phyloP scores from a whole-genome alignment of 1,140 invertebrate genomes.

The Homalodisca vitripennis region DNA sequence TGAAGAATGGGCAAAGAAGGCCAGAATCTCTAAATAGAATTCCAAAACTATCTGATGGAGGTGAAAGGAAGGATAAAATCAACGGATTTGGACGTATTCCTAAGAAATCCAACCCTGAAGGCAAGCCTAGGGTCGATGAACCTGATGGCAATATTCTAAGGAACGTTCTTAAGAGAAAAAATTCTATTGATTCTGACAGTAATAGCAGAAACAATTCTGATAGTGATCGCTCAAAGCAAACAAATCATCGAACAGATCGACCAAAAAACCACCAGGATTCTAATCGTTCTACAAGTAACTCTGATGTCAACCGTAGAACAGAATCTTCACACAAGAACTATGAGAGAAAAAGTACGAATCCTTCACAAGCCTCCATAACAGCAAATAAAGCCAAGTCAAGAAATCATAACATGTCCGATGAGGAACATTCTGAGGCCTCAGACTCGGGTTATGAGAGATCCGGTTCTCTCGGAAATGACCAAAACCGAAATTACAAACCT shows the following conservation, averaged over 20 bases:
- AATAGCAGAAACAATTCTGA: not conserved
- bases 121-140: not conserved
- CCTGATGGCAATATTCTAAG: not conserved
- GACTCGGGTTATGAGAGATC: not conserved
- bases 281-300: too few species aligned
- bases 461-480: not conserved
- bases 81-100: conserved; percentile 19
- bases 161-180: not conserved
- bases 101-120: not conserved
- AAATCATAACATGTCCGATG: conserved; percentile 14
- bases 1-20: conserved; percentile 31
- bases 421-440: not conserved
- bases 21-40: conserved; percentile 7
- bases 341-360: not conserved
- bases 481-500: not conserved
- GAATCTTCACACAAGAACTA: not conserved
- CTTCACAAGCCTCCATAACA: not conserved
- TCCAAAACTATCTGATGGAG: conserved; percentile 21
- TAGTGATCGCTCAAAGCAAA: not conserved
- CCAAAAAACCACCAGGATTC: conserved; percentile 1
- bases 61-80: not conserved
- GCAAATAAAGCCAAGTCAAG: conserved; percentile 5
- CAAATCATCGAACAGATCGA: not conserved
- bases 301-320: too few species aligned
- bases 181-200: not conserved